Evolutionary conservation across 2,797 vertebrate species (phyloP).

Genomic region (Gallinago stenura): DNA sequence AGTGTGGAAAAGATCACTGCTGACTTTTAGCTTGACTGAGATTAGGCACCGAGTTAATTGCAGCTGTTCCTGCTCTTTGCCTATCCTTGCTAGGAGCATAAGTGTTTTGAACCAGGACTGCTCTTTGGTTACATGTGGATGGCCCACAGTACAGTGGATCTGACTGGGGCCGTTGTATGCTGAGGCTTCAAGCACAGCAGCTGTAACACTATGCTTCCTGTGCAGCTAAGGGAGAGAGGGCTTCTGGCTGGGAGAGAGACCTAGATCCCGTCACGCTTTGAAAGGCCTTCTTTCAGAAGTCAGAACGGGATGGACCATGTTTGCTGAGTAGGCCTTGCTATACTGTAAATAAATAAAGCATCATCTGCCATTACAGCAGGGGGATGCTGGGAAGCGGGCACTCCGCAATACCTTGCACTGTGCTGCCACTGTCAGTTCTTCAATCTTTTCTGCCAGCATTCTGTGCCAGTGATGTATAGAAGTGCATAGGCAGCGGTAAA

Average conservation of each 20-base stretch:
- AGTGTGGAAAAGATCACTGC: neutral
- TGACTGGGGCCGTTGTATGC: neutral
- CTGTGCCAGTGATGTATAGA: neutral
- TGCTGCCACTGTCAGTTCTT: neutral
- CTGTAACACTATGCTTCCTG: neutral
- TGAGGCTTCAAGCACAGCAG: neutral
- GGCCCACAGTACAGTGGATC: neutral
- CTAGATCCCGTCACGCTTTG: neutral
- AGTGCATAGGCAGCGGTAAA: neutral
- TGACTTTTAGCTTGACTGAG: neutral
- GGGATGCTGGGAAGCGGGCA: neutral
- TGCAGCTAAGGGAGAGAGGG: neutral
- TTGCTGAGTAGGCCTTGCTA: neutral
- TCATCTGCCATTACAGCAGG: neutral
- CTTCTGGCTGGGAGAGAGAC: neutral
- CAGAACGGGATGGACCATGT: neutral
- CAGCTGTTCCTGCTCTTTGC: neutral
- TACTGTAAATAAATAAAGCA: neutral
- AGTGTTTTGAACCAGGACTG: neutral
- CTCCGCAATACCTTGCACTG: neutral
- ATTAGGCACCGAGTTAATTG: neutral
- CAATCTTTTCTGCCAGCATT: neutral
- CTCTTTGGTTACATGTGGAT: neutral
- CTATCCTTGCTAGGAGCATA: accelerated
- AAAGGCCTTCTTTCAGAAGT: neutral